Conservation (phyloP, 1,140 invertebrate species). For the Antheraea mylitta region DNA sequence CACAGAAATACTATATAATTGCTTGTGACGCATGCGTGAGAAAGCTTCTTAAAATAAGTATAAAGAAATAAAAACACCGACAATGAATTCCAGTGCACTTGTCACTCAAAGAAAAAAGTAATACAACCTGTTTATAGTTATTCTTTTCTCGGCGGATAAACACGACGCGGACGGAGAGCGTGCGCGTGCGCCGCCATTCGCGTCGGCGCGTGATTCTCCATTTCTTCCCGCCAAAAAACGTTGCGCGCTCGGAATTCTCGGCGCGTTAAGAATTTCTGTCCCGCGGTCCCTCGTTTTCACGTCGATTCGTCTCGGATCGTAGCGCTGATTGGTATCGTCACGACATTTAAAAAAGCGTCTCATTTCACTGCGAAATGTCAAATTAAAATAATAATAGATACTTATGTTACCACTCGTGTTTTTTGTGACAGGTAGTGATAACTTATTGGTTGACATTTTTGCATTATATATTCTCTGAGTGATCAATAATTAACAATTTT, state of each 20-base stretch:
- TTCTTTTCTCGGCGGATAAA: conserved; percentile 37
- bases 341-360: conserved; percentile 22
- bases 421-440: neutral
- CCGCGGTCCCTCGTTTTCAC: conserved; percentile 37
- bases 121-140: conserved; percentile 55
- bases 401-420: neutral
- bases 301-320: conserved; percentile 40
- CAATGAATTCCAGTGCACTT: conserved; percentile 26
- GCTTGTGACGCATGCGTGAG: neutral
- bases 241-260: conserved; percentile 47
- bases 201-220: conserved; percentile 30
- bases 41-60: neutral
- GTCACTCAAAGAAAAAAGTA: conserved; percentile 39
- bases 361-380: too few species aligned
- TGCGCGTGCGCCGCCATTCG: conserved; percentile 70
- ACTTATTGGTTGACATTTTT: neutral
- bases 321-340: conserved; percentile 39
- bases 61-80: conserved; percentile 11
- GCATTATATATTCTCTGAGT: neutral
- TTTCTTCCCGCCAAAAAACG: conserved; percentile 63
- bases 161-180: conserved; percentile 14
- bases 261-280: conserved; percentile 56
- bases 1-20: neutral
- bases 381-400: neutral
- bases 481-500: too few species aligned